Base-by-base conservation (phyloP, 2,888 invertebrate species). In the Philonicus albiceps region DNA sequence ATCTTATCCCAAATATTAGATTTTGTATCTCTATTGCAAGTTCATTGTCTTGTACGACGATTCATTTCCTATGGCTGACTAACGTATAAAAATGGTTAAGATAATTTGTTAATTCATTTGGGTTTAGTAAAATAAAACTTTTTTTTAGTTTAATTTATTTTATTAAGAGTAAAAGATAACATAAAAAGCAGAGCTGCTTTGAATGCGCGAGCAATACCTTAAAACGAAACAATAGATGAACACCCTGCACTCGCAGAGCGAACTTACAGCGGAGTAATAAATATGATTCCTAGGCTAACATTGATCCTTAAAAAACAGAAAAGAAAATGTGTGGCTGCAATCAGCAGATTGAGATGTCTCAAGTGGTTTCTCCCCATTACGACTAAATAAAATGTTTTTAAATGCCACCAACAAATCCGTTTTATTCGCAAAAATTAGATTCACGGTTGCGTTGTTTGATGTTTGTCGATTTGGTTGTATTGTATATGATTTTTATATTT, bases 331-430 rank as follows among this genome's bases (percentile, higher is more conserved):
- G 8, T 64, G 64, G 6, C 64, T 64, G 64, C 19, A 64, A 64
- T 49, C 64, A 64, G 64, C 64, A 64, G 22, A 64, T 22, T 64
- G 64, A 64, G 64, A 64, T 64, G 64, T 64, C 64, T 64, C 27
- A 64, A 64, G 22, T 43, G 22, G 81, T 31, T 40, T 30, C 55
- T 55, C 81, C 37, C 64, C 34, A 34, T 34, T 81, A 55, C 16
- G n/a, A 34, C 11, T 81, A 81, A 73, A 49, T 81, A 81, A 73
- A 73, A 73, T 55, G n/a, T 22, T 16, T 73, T 43, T 84, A 84
- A 84, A 84, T 84, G 84, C 84, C 84, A 84, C 73, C 84, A 84
- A 84, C 73, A 84, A 84, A 84, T 73, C 40, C 31, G 43, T 84
- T 73, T 73, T 22, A 30, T 30, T 84, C 40, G 34, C 22, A 83